A percentile compares a stretch with the other conserved stretches of the same genome.
Conservation (phyloP, 92 coral and sea anemone genomes). For the Siderastrea radians region DNA sequence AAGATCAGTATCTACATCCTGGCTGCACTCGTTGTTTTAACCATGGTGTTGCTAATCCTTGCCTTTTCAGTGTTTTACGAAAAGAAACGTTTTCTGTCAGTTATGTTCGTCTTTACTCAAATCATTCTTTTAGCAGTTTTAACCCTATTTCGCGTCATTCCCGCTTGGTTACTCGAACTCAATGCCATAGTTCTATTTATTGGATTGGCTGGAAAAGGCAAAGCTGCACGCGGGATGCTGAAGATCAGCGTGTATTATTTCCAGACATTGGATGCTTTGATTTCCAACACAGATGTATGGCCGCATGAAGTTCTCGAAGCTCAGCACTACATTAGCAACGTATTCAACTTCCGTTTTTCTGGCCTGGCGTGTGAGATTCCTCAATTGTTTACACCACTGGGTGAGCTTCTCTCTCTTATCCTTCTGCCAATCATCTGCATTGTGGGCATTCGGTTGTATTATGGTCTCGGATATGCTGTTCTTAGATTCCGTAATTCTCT, state of each 20-base stretch:
- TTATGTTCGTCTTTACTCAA: constrained; percentile 54
- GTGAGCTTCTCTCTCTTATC: constrained; percentile 56
- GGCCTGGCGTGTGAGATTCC: constrained; percentile 73
- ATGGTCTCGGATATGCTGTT: constrained; percentile 26
- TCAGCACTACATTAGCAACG: constrained; percentile 71
- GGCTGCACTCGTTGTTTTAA: constrained; percentile 27
- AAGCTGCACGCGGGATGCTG: constrained; percentile 56
- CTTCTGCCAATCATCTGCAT: constrained; percentile 68
- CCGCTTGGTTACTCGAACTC: constrained; percentile 80
- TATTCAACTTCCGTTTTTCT: constrained; percentile 66
- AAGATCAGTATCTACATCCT: constrained; percentile 42
- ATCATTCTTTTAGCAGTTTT: constrained; percentile 64
- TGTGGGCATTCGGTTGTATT: constrained; percentile 41
- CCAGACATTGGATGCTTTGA: constrained; percentile 73
- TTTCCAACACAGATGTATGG: constrained; percentile 64
- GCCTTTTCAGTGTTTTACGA: constrained; percentile 60
- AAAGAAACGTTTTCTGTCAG: constrained; percentile 52
- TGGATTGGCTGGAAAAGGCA: constrained; percentile 77
- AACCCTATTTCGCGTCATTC: constrained; percentile 67
- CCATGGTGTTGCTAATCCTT: constrained; percentile 38
- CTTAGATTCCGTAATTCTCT: neutral
- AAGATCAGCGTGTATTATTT: constrained; percentile 70
- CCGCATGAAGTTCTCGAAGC: constrained; percentile 53
- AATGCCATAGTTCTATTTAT: constrained; percentile 59
- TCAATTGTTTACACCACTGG: constrained; percentile 61